These are phyloP conservation scores for Austrolebias charrua DNA, from an alignment of 2,797 vertebrate genomes.

Conservation along the genomic window DNA sequence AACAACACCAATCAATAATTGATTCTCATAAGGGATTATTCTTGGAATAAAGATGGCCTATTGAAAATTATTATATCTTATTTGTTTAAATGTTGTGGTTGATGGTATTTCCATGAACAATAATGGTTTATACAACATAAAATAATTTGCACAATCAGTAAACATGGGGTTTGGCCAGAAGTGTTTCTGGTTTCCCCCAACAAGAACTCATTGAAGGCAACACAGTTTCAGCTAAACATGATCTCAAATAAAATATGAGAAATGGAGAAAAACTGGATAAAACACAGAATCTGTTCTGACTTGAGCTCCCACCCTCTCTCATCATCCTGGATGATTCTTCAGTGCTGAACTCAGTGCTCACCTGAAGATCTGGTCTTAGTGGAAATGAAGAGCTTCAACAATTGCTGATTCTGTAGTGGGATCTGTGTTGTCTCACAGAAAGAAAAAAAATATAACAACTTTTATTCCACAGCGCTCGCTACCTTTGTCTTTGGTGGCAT, in stretches of 20 bases:
- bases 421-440: constrained; percentile 16
- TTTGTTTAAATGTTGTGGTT: background rate
- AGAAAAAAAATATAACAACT: constrained; percentile 34
- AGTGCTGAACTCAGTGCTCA: constrained; percentile 1
- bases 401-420: constrained; percentile 9
- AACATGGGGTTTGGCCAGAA: too few relatives aligned
- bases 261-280: background rate
- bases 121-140: too few relatives aligned
- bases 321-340: constrained; percentile 5
- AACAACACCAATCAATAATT: too few relatives aligned
- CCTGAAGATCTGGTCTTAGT: constrained; percentile 19
- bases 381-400: constrained; percentile 1
- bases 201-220: constrained; percentile 6
- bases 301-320: constrained; percentile 7
- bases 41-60: too few relatives aligned
- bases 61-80: too few relatives aligned
- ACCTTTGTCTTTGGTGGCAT: constrained; percentile 16
- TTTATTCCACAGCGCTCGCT: constrained; percentile 4
- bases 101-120: background rate
- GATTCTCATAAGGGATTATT: too few relatives aligned
- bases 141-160: too few relatives aligned
- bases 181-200: background rate
- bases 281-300: constrained; percentile 10
- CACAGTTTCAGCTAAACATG: background rate
- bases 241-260: constrained; percentile 4